phyloP scores from a whole-genome alignment of 2,113 vertebrate species.

The Labeo rohita region DNA sequence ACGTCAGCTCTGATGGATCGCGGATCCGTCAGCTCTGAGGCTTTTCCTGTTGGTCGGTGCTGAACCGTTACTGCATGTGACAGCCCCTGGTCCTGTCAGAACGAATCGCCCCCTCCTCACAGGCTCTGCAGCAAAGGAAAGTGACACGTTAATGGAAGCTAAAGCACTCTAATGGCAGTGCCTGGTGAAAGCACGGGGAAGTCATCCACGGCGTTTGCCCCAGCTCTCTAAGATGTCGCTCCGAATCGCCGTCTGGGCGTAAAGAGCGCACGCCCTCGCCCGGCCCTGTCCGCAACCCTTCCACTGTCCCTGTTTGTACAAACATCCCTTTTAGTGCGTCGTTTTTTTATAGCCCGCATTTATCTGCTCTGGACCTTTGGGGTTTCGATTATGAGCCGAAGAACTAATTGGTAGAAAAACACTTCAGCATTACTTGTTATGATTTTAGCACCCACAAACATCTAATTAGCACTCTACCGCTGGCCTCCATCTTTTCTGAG shows the following conservation, averaged over 20 bases:
- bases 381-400: constrained; percentile 34
- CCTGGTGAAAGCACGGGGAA: constrained; percentile 63
- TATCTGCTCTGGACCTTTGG: constrained; percentile 12
- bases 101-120: constrained; percentile 69
- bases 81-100: constrained; percentile 76
- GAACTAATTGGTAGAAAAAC: constrained; percentile 49
- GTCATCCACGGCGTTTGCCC: constrained; percentile 61
- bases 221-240: constrained; percentile 69
- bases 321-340: constrained; percentile 13
- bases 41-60: constrained; percentile 68
- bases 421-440: constrained; percentile 47
- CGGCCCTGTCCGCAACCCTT: constrained; percentile 34
- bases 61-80: constrained; percentile 73
- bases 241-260: constrained; percentile 52
- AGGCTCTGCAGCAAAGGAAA: constrained; percentile 69
- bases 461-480: constrained; percentile 51
- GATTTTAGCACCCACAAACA: constrained; percentile 42
- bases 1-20: constrained; percentile 72
- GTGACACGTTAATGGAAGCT: constrained; percentile 81
- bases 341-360: background rate
- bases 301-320: constrained; percentile 13
- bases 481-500: constrained; percentile 45
- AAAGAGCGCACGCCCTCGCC: constrained; percentile 22
- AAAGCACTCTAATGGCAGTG: constrained; percentile 75
- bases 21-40: constrained; percentile 71